Base-by-base conservation (phyloP, 2,888 invertebrate species). In the Pollenia amentaria region DNA sequence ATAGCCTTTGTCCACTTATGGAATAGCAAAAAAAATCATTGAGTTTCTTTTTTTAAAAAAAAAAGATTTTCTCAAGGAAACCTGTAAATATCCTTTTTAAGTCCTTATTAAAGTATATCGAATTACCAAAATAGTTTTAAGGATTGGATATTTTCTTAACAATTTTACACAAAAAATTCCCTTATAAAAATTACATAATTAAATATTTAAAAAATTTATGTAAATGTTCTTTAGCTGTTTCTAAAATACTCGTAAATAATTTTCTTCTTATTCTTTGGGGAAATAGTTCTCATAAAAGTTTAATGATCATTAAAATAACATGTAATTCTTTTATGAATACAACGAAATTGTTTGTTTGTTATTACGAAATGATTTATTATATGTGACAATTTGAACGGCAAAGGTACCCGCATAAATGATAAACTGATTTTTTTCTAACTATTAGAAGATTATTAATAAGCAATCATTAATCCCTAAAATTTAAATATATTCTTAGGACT, bases 21-120 rank as follows among this genome's bases (percentile, higher is more conserved):
- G 6, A 29, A 29, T 29, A 40, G 44, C 7, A n/a, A 16, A 21
- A 64, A 73, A 44, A 53, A 29, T 12, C 21, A n/a, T 14, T 46
- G n/a, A 48, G 18, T 53, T 53, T 55, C 42, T 18, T 12, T 12
- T 46, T 14, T 12, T 53, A 6, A 14, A n/a, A n/a, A n/a, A n/a
- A n/a, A n/a, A n/a, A 51, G 29, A 2, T 42, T 64, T 42, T 12
- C n/a, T 40, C 44, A 12, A 42, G 0, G 16, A 48, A 65, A 72
- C 11, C 48, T 83, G 76, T 10, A 38, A 57, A 51, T 77, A 72
- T 65, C 57, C 77, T 51, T 57, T 72, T 70, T 38, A 67, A 57
- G 67, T 51, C 57, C 57, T 75, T 73, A 57, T 48, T 83, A 64
- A 70, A 65, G 65, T 57, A 51, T 72, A 60, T 65, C 65, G 78